Conservation (phyloP, 2,888 invertebrate species). For the Pseudococcus viburni region DNA sequence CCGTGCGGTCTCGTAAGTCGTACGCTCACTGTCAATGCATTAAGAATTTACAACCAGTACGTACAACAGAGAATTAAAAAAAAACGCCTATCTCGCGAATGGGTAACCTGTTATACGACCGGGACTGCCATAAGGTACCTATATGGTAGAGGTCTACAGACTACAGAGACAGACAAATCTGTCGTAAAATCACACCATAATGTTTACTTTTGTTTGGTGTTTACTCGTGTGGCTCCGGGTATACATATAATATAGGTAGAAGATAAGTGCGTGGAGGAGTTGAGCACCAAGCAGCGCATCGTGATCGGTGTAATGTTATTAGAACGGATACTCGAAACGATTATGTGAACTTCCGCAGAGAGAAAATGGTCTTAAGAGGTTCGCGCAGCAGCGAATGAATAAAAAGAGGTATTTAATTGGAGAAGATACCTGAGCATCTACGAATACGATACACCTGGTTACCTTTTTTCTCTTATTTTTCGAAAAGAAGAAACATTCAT, state of each 20-base stretch:
- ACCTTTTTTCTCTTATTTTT: background rate
- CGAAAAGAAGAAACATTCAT: background rate
- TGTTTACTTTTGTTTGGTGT: conserved; percentile 36
- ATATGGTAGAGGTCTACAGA: no score
- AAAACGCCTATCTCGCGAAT: background rate
- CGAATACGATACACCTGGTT: background rate
- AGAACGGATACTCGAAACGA: conserved; percentile 43
- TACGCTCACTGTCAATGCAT: conserved; percentile 23
- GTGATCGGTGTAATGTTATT: conserved; percentile 19
- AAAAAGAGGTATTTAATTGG: conserved; percentile 28
- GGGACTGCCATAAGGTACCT: background rate
- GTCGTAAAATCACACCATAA: conserved; percentile 36
- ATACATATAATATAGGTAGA: background rate
- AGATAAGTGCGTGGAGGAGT: background rate
- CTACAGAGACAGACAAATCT: background rate
- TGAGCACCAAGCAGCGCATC: background rate
- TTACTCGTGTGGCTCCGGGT: background rate
- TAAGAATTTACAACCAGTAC: background rate
- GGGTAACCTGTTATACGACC: background rate
- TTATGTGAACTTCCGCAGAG: conserved; percentile 23
- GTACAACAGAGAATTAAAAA: background rate
- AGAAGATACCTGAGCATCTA: background rate
- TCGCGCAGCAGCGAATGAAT: background rate
- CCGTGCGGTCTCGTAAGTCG: background rate
- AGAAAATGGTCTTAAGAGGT: background rate